Evolutionary conservation across 2,888 invertebrate species (phyloP).

Genomic region (Stratiomys singularior): DNA sequence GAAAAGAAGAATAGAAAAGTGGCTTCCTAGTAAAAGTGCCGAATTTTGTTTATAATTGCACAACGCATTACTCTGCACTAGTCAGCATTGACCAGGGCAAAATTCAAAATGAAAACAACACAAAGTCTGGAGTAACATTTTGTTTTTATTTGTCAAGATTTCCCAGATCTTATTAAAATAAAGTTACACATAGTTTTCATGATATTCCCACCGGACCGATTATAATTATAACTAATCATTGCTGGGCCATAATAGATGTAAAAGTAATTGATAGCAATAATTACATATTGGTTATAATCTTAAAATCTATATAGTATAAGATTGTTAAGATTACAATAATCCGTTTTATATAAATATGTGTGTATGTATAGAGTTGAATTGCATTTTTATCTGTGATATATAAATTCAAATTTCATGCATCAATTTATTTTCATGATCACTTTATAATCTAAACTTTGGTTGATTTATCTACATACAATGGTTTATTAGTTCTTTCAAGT

Average conservation of each 20-base stretch:
- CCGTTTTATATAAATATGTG: neutral
- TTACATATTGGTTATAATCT: slow-evolving; percentile 6
- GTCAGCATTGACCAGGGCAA: too few relatives aligned
- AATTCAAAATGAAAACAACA: too few relatives aligned
- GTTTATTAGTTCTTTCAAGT: slow-evolving; percentile 9
- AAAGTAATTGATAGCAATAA: neutral
- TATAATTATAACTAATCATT: neutral
- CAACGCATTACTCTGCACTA: too few relatives aligned
- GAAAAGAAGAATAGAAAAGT: too few relatives aligned
- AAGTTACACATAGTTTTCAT: too few relatives aligned
- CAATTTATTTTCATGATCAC: neutral
- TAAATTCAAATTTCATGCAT: neutral
- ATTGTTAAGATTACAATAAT: slow-evolving; percentile 2
- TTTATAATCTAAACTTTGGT: slow-evolving; percentile 31
- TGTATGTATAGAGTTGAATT: neutral
- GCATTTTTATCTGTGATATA: neutral
- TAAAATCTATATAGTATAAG: slow-evolving; percentile 8
- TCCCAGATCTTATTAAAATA: too few relatives aligned
- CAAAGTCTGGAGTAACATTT: too few relatives aligned
- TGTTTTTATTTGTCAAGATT: too few relatives aligned
- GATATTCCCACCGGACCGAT: too few relatives aligned
- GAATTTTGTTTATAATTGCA: too few relatives aligned
- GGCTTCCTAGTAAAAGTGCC: too few relatives aligned
- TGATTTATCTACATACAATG: slow-evolving; percentile 12
- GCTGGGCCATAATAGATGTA: slow-evolving; percentile 1